Percentiles rank a stretch among this genome's conserved stretches.
These are phyloP conservation scores for Falco biarmicus DNA, from an alignment of 2,797 vertebrate genomes.

Conservation along the genomic window DNA sequence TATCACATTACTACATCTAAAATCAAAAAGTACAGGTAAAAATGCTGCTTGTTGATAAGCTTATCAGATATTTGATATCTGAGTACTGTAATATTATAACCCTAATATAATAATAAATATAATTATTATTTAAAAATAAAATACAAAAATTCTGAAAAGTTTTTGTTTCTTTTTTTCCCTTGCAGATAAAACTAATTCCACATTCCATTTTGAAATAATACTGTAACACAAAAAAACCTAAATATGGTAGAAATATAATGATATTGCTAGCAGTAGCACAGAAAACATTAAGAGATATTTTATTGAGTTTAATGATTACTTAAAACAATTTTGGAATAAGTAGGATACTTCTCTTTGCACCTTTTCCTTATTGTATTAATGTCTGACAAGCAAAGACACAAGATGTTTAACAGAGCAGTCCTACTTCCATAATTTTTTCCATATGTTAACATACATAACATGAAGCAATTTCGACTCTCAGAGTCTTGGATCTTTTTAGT, in stretches of 20 bases:
- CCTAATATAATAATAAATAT: too few species aligned
- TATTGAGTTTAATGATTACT: neutral
- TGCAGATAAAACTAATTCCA: slow-evolving; percentile 12
- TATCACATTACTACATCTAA: neutral
- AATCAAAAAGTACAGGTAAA: neutral
- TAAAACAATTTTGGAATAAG: slow-evolving; percentile 27
- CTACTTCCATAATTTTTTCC: slow-evolving; percentile 50
- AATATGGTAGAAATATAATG: neutral
- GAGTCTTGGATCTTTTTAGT: slow-evolving; percentile 62
- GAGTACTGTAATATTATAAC: too few species aligned
- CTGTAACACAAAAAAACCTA: slow-evolving; percentile 13
- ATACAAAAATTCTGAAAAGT: neutral
- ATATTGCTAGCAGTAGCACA: slow-evolving; percentile 20
- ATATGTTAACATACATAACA: slow-evolving; percentile 59
- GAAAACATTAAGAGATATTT: slow-evolving; percentile 35
- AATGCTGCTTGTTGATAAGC: neutral
- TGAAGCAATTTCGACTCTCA: slow-evolving; percentile 56
- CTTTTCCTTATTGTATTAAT: slow-evolving; percentile 51
- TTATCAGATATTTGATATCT: neutral
- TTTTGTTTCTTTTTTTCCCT: neutral
- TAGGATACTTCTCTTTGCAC: slow-evolving; percentile 30
- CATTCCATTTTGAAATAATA: slow-evolving; percentile 16
- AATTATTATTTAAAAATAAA: neutral
- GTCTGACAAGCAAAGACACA: slow-evolving; percentile 61
- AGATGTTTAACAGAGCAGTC: slow-evolving; percentile 35